Conservation (phyloP, 1,140 invertebrate species). For the Adelges cooleyi region DNA sequence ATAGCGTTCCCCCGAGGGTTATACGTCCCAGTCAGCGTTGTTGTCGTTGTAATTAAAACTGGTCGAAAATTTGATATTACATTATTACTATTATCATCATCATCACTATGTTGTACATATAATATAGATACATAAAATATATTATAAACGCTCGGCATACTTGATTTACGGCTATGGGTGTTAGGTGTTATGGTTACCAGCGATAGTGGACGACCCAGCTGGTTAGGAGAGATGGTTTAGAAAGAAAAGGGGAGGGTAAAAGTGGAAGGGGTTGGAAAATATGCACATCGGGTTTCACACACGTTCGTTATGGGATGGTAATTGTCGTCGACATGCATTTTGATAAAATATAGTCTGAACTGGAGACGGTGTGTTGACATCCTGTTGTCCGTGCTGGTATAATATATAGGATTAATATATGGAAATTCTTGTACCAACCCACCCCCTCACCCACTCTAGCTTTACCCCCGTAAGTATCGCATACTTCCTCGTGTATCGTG, state of each 20-base stretch:
- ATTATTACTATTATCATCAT: not conserved
- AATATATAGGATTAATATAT: too few relatives aligned
- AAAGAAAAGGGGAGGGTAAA: too few relatives aligned
- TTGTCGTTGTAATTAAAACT: slow-evolving; percentile 1
- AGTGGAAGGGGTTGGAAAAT: too few relatives aligned
- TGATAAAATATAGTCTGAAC: not conserved
- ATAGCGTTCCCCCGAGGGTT: too few relatives aligned
- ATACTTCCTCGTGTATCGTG: too few relatives aligned
- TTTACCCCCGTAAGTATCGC: too few relatives aligned
- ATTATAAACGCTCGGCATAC: not conserved
- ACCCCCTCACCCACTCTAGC: too few relatives aligned
- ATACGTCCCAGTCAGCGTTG: not conserved
- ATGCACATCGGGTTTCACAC: slow-evolving; percentile 13
- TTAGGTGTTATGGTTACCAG: too few relatives aligned
- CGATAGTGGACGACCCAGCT: too few relatives aligned
- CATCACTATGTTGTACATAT: too few relatives aligned
- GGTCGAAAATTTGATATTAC: slow-evolving; percentile 15
- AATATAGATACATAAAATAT: not conserved
- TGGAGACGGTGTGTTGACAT: not conserved
- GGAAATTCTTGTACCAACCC: not conserved
- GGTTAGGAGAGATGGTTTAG: too few relatives aligned
- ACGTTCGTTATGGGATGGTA: not conserved
- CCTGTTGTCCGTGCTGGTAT: too few relatives aligned
- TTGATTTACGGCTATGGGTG: slow-evolving; percentile 16
- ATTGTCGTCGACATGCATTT: not conserved